Conservation (phyloP, 2,113 vertebrate species). For the Pteruthius melanotis region DNA sequence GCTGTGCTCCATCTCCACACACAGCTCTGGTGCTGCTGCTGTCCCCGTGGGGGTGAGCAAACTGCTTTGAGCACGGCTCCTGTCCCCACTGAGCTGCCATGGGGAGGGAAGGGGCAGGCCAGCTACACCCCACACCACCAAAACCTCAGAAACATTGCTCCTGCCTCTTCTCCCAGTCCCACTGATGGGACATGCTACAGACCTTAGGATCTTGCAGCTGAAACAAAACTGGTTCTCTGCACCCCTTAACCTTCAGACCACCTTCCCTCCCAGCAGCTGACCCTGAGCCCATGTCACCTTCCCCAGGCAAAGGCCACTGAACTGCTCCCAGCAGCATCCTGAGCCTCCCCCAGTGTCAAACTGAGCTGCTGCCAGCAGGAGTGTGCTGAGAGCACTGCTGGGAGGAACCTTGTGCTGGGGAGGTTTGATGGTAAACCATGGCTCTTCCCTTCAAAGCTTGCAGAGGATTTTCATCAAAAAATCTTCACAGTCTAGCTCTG, state of each 20-base stretch:
- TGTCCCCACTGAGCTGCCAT: background rate
- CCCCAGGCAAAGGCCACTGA: background rate
- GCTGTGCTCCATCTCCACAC: background rate
- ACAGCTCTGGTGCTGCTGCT: background rate
- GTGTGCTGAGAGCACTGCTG: background rate
- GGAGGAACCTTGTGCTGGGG: background rate
- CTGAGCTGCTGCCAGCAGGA: background rate
- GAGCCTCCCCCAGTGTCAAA: background rate
- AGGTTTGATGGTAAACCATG: background rate
- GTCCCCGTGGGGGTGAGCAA: background rate
- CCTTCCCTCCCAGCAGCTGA: background rate
- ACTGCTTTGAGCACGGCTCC: accelerated
- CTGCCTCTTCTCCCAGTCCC: background rate
- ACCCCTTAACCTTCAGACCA: background rate
- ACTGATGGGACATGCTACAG: background rate
- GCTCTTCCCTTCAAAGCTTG: background rate
- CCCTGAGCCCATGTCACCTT: background rate
- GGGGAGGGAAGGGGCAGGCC: background rate
- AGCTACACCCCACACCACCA: background rate
- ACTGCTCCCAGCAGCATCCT: background rate
- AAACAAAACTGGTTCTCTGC: background rate
- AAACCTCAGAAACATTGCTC: background rate
- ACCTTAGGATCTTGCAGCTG: background rate
- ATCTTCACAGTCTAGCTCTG: background rate
- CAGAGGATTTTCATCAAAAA: background rate